Base-by-base conservation (phyloP, 2,113 vertebrate species). In the Calidris pygmaea region DNA sequence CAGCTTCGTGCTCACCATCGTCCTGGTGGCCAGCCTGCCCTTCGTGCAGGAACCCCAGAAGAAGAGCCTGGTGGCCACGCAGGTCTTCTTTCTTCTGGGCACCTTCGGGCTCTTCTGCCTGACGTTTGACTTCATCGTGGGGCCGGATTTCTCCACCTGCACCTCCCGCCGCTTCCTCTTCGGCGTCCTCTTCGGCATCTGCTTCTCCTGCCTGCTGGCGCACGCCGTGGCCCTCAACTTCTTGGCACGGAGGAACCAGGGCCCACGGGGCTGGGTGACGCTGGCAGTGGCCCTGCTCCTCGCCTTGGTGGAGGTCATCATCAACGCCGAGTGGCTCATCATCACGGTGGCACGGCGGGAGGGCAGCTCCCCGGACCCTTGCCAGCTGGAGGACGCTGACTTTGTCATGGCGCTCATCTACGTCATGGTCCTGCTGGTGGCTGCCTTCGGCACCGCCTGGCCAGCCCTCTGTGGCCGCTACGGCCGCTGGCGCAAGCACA, bases 341-440 rank as follows among this genome's bases (percentile, higher is more conserved):
- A 98, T 99, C 95, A 99, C 99, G 0, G 93, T 99, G 43, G 98
- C 98, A 0, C 98, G 98, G 26, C 94, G n/a, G 6, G 96, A 96
- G 0, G 87, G 52, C 0, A 5, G 82, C 67, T 55, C 97, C 2
- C 4, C 56, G 0, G 77, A 94, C 7, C 98, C 99, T 5, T 99
- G 99, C 76, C 91, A 72, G 91, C 97, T 99, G 29, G 96, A 71
- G 21, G 99, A 99, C 5, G 5, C 97, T 72, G 99, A 99, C 96
- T 99, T 99, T 0, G 99, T 98, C 94, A 99, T 99, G 99, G 99
- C 99, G 0, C 98, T 99, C 60, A 98, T 99, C 97, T 99, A 99
- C 0, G 99, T 99, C 32, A 99, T 99, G 99, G 77, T 96, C 29
- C 97, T 99, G 83, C 97, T 99, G 73, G 85, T 98, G 70, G 98